These are phyloP conservation scores for Sorex maritimensis DNA, from an alignment of 2,797 vertebrate species.

Conservation along the genomic window DNA sequence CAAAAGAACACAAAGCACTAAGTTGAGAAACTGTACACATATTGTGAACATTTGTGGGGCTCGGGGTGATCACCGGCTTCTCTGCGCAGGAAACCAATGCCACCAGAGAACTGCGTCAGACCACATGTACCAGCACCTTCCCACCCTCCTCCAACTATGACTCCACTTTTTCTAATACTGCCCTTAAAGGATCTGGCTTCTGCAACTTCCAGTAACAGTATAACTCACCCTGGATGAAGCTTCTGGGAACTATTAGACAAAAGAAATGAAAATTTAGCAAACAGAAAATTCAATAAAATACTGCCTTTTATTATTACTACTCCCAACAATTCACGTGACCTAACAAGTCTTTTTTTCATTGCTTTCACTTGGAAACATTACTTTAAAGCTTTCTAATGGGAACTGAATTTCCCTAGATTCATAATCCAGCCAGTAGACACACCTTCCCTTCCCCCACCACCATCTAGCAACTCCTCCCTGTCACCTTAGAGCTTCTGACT, in stretches of 20 bases:
- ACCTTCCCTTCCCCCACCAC: slow-evolving; percentile 77
- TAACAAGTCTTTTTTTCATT: slow-evolving; percentile 59
- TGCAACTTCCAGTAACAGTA: slow-evolving; percentile 81
- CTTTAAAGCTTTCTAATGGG: slow-evolving; percentile 56
- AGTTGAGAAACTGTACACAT: slow-evolving; percentile 65
- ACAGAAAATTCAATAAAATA: slow-evolving; percentile 69
- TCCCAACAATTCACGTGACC: slow-evolving; percentile 61
- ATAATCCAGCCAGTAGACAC: slow-evolving; percentile 65
- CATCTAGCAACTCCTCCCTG: slow-evolving; percentile 76
- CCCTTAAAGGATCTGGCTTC: slow-evolving; percentile 78
- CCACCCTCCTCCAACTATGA: slow-evolving; percentile 75
- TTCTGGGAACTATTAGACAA: slow-evolving; percentile 73
- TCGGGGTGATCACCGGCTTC: neutral
- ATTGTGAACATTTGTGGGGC: slow-evolving; percentile 37
- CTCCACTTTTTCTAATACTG: slow-evolving; percentile 83
- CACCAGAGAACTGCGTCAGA: slow-evolving; percentile 75
- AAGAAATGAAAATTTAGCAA: slow-evolving; percentile 79
- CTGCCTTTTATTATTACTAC: slow-evolving; percentile 57
- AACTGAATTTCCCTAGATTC: slow-evolving; percentile 60
- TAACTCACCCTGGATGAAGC: slow-evolving; percentile 73
- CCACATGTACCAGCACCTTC: slow-evolving; percentile 74
- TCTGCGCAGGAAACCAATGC: slow-evolving; percentile 47
- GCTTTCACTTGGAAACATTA: slow-evolving; percentile 40
- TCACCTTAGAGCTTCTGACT: slow-evolving; percentile 88
- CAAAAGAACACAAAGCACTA: slow-evolving; percentile 80